A percentile compares a stretch with the other conserved stretches of the same genome.
Evolutionary conservation across 2,888 invertebrate species (phyloP).

Genomic region (Dysmachus trigonus): DNA sequence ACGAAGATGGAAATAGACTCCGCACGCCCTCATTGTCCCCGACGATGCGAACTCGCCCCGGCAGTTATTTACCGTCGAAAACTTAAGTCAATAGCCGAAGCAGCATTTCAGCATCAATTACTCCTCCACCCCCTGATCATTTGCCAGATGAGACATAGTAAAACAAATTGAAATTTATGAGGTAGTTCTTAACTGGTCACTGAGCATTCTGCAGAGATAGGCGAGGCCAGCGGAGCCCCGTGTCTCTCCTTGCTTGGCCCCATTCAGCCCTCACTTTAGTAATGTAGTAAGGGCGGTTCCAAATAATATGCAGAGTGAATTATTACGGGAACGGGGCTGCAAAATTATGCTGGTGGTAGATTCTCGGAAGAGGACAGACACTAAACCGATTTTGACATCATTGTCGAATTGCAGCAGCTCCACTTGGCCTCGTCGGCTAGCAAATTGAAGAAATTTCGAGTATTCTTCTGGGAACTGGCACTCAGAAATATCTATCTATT

Average conservation of each 20-base stretch:
- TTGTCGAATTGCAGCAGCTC: neutral
- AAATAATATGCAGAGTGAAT: neutral
- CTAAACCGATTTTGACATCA: neutral
- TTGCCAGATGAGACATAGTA: constrained; percentile 41
- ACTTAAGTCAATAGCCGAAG: constrained; percentile 33
- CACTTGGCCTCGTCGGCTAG: neutral
- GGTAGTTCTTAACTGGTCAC: constrained; percentile 37
- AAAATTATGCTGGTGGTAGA: neutral
- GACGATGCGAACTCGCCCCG: neutral
- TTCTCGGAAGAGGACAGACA: neutral
- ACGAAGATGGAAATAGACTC: constrained; percentile 17
- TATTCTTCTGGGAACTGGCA: neutral
- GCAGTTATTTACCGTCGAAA: constrained; percentile 27
- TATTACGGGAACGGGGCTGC: neutral
- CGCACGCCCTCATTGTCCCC: neutral
- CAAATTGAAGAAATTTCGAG: neutral
- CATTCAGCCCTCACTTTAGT: neutral
- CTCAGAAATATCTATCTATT: neutral
- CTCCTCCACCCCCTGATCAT: constrained; percentile 28
- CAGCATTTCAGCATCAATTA: constrained; percentile 41
- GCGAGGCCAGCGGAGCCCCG: neutral
- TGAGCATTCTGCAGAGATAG: constrained; percentile 29
- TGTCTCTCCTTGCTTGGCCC: neutral
- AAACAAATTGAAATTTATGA: constrained; percentile 42
- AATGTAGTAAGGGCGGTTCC: neutral